phyloP scores from a whole-genome alignment of 2,113 vertebrate genomes.

The Dromaius novaehollandiae region DNA sequence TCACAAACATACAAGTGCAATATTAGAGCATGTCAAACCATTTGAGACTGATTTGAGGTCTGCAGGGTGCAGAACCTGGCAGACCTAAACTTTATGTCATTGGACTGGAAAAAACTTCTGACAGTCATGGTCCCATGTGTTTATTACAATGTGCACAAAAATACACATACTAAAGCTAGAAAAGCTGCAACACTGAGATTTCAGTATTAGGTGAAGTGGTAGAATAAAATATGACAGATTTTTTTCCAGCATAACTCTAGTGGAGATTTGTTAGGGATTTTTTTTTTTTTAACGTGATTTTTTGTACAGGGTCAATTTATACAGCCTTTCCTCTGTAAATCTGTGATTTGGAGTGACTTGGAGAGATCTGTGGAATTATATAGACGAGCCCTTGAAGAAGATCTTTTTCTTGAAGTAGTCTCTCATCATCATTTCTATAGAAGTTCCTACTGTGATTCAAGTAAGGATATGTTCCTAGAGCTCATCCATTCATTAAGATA shows the following conservation, averaged over 20 bases:
- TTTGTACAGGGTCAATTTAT: background rate
- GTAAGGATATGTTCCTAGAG: background rate
- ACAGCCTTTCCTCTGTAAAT: background rate
- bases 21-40: background rate
- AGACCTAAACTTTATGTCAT: background rate
- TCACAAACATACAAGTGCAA: background rate
- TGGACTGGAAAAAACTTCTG: background rate
- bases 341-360: background rate
- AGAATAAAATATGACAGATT: background rate
- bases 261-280: background rate
- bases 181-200: background rate
- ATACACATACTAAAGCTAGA: background rate
- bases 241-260: background rate
- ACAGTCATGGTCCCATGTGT: background rate
- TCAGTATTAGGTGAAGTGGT: background rate
- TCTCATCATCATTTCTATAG: background rate
- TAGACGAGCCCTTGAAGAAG: background rate
- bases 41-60: conserved; percentile 60
- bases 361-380: background rate
- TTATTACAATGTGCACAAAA: background rate
- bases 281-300: background rate
- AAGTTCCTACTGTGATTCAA: background rate
- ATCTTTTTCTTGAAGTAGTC: background rate
- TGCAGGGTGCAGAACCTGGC: background rate
- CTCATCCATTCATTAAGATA: background rate